These are phyloP conservation scores for Agelaius phoeniceus DNA, from an alignment of 2,113 vertebrate species.

Conservation along the genomic window DNA sequence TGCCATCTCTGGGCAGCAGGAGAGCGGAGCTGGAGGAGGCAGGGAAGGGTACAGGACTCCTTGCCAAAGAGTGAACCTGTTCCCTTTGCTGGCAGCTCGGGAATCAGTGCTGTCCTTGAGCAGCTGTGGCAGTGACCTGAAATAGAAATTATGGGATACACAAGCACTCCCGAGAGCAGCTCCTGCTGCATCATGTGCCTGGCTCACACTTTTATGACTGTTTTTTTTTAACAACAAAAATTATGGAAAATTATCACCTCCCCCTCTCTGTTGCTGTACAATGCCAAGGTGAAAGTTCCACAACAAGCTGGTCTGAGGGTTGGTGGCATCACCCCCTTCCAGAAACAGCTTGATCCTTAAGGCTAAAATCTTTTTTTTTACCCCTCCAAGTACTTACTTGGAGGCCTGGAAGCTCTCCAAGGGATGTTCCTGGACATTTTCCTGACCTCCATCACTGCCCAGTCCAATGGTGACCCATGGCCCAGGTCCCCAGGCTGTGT, in stretches of 20 bases:
- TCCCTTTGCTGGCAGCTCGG: background rate
- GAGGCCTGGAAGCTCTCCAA: background rate
- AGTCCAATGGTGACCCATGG: rapidly evolving
- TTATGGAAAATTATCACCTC: background rate
- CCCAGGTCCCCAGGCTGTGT: background rate
- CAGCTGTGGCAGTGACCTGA: slow-evolving; percentile 47
- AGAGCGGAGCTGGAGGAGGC: background rate
- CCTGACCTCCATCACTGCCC: too few species aligned
- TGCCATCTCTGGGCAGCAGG: background rate
- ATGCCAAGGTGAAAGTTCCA: slow-evolving; percentile 10
- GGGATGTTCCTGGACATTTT: background rate
- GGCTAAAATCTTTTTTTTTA: background rate
- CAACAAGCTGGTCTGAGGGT: background rate
- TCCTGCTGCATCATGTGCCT: slow-evolving; percentile 41
- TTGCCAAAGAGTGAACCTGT: background rate
- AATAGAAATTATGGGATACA: slow-evolving; percentile 48
- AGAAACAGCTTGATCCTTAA: background rate
- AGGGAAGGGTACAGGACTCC: background rate
- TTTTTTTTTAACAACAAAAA: slow-evolving; percentile 20
- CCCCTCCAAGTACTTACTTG: background rate
- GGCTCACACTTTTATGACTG: background rate
- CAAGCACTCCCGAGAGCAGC: slow-evolving; percentile 3
- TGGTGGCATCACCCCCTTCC: background rate
- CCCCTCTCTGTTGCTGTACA: background rate
- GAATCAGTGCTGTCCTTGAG: slow-evolving; percentile 45